Evolutionary conservation across 1,140 invertebrate species (phyloP), one percentile per base, ranked within the genome.

Genomic region (Lordiphosa clarofinis): DNA sequence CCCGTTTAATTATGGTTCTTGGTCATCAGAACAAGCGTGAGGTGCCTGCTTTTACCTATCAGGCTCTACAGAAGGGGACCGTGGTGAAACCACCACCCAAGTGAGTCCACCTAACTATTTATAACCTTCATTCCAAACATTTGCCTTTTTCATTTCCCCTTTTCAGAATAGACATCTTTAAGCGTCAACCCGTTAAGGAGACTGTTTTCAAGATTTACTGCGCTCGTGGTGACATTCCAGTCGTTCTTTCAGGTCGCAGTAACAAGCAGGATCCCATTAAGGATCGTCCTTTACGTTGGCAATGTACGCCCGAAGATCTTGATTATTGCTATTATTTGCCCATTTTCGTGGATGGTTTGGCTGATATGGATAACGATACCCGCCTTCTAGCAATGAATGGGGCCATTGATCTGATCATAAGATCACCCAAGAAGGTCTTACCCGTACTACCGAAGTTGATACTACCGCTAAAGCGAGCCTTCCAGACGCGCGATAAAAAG

Each of bases 251-350:
- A 2, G 74, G 71, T 4, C 44, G 67, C 13, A 66, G 65, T 50
- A 70, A 53, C 46, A 86, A 81, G 24, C 66, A 86, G 53, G 72
- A 82, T 35, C 81, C 81, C 0, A 79, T 67, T 39, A 73, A 73
- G 61, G 70, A 82, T 36, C 70, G 70, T 21, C 68, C 72, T 0
- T 39, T 88, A 31, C 84, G 79, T 49, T 89, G 88, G 87, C 65
- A 69, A 36, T 86, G 87, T 56, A 60, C 52, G 0, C 87, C 87
- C 4, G 71, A 95, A 54, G 94, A 96, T 64, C 89, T 98, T 21
- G 97, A 99, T 88, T 98, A 96, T 87, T 94, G 96, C 81, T 95
- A 97, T 87, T 98, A 97, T 86, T 90, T 99, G 10, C 97, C 97
- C 1, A 92, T 98, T 87, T 98, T 99, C 88, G 97, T 98, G 76